These are phyloP conservation scores for Mythimna ferrago DNA, from an alignment of 2,888 invertebrate species.

Conservation along the genomic window DNA sequence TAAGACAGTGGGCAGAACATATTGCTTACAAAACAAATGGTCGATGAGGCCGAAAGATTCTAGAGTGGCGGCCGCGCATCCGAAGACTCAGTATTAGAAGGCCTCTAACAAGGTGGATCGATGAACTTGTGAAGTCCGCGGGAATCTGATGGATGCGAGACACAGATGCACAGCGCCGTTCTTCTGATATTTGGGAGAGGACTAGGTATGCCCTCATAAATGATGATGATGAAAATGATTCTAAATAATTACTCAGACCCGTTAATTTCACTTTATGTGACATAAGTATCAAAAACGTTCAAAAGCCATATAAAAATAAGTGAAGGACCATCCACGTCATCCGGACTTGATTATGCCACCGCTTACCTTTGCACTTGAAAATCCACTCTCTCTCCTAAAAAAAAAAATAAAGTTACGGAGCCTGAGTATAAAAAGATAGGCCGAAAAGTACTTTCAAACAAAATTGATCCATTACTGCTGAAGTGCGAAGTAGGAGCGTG, in stretches of 20 bases:
- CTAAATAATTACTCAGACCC: background rate
- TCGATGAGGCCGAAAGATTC: too few relatives aligned
- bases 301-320: background rate
- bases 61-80: too few relatives aligned
- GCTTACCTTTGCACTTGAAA: conserved; percentile 5
- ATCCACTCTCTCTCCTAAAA: conserved; percentile 6
- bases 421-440: conserved; percentile 47
- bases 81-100: too few relatives aligned
- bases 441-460: conserved; percentile 51
- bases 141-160: too few relatives aligned
- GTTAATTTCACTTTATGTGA: background rate
- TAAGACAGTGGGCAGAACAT: too few relatives aligned
- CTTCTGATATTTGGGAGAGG: too few relatives aligned
- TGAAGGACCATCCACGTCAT: background rate
- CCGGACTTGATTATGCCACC: background rate
- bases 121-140: too few relatives aligned
- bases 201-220: too few relatives aligned
- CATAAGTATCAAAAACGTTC: background rate
- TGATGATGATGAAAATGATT: too few relatives aligned
- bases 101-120: too few relatives aligned
- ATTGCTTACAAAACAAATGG: too few relatives aligned
- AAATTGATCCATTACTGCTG: conserved; percentile 65
- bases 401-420: conserved; percentile 29
- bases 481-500: conserved; percentile 58
- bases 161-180: too few relatives aligned